Evolutionary conservation across 2,797 vertebrate genomes (phyloP).

Genomic region (Ctenopoma multispine): DNA sequence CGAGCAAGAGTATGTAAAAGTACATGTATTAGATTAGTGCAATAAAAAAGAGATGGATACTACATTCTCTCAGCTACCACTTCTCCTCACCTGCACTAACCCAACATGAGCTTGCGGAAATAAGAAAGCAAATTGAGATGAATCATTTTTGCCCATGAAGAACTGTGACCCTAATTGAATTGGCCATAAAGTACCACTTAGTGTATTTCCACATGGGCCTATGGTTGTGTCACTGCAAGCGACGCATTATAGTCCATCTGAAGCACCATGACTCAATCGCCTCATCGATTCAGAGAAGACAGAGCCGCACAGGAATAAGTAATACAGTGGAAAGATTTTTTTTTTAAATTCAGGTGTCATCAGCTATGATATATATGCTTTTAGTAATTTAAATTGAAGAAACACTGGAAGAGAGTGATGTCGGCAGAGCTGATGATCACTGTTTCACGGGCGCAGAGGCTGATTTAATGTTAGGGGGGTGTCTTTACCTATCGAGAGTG

Average conservation of each 20-base stretch:
- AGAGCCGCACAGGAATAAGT: background rate
- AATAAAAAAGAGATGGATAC: background rate
- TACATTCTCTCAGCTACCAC: slow-evolving; percentile 24
- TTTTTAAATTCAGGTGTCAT: background rate
- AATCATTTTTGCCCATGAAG: slow-evolving; percentile 64
- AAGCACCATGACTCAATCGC: slow-evolving; percentile 26
- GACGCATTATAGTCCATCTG: slow-evolving; percentile 12
- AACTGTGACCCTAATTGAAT: slow-evolving; percentile 74
- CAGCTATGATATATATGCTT: background rate
- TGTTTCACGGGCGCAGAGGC: slow-evolving; percentile 34
- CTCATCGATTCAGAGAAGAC: slow-evolving; percentile 1
- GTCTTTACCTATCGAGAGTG: slow-evolving; percentile 59
- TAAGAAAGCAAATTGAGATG: slow-evolving; percentile 71
- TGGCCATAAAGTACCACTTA: slow-evolving; percentile 67
- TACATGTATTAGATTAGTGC: slow-evolving; percentile 1
- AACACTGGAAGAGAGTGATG: slow-evolving; percentile 19
- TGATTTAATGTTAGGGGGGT: slow-evolving; percentile 29
- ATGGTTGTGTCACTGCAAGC: slow-evolving; percentile 26
- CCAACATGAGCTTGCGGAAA: slow-evolving; percentile 63
- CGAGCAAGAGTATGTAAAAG: background rate
- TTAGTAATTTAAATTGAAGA: slow-evolving; percentile 6
- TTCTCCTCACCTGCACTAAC: slow-evolving; percentile 58
- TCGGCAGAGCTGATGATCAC: background rate
- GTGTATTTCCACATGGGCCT: slow-evolving; percentile 60
- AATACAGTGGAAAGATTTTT: background rate